phyloP scores from a whole-genome alignment of 2,888 invertebrate species.

The Coelopa pilipes region DNA sequence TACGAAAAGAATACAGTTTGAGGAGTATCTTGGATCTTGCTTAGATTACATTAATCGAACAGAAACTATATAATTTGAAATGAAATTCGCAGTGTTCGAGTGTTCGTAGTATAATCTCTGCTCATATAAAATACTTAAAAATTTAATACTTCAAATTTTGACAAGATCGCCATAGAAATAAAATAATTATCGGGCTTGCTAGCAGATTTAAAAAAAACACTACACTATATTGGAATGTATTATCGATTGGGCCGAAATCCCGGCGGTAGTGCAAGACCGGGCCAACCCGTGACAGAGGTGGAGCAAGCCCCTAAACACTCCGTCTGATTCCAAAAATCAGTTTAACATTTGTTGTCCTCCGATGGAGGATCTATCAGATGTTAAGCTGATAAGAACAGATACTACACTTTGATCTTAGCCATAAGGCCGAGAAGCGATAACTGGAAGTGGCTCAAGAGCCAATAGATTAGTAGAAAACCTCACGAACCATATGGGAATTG shows the following conservation, averaged over 20 bases:
- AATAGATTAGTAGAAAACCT: not conserved
- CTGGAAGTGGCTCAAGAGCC: not conserved
- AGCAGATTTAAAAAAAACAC: not conserved
- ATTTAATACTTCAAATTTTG: too few relatives aligned
- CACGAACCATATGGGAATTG: not conserved
- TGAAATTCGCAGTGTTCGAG: too few relatives aligned
- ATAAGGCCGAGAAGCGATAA: slow-evolving; percentile 68
- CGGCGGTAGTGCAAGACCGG: slow-evolving; percentile 67
- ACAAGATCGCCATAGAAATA: too few relatives aligned
- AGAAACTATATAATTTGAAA: too few relatives aligned
- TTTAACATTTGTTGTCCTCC: slow-evolving; percentile 71
- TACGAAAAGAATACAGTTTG: too few relatives aligned
- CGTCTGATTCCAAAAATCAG: slow-evolving; percentile 70
- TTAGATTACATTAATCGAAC: too few relatives aligned
- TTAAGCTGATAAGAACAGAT: slow-evolving; percentile 79
- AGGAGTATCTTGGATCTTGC: too few relatives aligned
- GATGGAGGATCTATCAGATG: slow-evolving; percentile 73
- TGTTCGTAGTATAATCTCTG: too few relatives aligned
- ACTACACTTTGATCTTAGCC: slow-evolving; percentile 75
- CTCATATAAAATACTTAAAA: too few relatives aligned
- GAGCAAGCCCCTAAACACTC: slow-evolving; percentile 74
- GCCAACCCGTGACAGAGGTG: slow-evolving; percentile 75
- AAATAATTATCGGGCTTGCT: too few relatives aligned
- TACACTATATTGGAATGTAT: slow-evolving; percentile 2
- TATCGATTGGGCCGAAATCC: slow-evolving; percentile 25